These are phyloP conservation scores for Triplophysa siluroides DNA, from an alignment of 2,113 vertebrate species.

Conservation along the genomic window DNA sequence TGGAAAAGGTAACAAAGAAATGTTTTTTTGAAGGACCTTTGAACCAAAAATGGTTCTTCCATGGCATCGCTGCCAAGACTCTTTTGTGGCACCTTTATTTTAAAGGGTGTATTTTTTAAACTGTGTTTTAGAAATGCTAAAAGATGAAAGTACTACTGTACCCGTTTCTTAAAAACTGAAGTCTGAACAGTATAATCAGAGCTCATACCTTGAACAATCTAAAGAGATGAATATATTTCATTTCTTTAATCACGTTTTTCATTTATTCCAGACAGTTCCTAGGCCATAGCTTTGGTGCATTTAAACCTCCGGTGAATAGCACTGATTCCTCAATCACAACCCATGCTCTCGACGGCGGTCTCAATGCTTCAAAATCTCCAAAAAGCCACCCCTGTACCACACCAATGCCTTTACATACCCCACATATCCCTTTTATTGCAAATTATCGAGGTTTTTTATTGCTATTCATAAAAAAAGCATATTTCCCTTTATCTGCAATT, in stretches of 20 bases:
- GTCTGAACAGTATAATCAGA: constrained; percentile 8
- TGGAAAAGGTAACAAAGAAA: no score
- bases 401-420: constrained; percentile 61
- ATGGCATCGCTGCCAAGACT: no score
- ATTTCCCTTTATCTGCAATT: constrained; percentile 70
- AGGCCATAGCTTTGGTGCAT: constrained; percentile 26
- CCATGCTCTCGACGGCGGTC: constrained; percentile 11
- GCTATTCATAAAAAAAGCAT: constrained; percentile 70
- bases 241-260: constrained; percentile 29
- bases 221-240: not conserved
- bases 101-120: not conserved
- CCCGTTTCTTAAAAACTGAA: constrained; percentile 1
- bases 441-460: constrained; percentile 71
- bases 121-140: not conserved
- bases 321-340: constrained; percentile 46
- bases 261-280: constrained; percentile 30
- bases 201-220: constrained; percentile 22
- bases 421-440: constrained; percentile 72
- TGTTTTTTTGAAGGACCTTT: no score
- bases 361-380: not conserved
- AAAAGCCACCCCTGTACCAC: constrained; percentile 65
- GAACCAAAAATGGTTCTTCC: no score
- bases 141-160: not conserved
- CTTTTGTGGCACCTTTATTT: no score
- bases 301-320: constrained; percentile 47